These are phyloP conservation scores for Onychostoma macrolepis DNA, from an alignment of 2,113 vertebrate species.

Conservation along the genomic window DNA sequence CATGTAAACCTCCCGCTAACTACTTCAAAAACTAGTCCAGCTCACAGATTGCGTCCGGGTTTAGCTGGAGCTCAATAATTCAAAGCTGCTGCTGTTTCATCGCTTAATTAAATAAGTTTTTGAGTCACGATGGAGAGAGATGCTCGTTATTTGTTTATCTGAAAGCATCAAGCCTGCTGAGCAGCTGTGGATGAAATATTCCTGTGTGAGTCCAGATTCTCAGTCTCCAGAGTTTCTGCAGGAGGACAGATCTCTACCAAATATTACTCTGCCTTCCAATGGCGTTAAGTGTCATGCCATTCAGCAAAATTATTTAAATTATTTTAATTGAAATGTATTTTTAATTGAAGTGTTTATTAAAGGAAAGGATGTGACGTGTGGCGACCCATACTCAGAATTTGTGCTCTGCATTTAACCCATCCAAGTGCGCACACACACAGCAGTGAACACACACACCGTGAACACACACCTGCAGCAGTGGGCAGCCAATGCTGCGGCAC, in stretches of 20 bases:
- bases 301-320: neutral
- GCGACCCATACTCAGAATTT: no score
- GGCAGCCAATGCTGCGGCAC: no score
- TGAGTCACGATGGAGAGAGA: conserved; percentile 6
- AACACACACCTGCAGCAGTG: no score
- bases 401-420: no score
- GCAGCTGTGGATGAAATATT: neutral
- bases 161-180: neutral
- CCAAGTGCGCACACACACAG: no score
- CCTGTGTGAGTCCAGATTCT: neutral
- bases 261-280: neutral
- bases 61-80: conserved; percentile 43
- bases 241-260: neutral
- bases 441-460: no score
- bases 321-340: neutral
- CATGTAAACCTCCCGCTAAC: neutral
- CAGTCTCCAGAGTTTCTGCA: neutral
- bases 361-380: no score
- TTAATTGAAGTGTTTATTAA: neutral
- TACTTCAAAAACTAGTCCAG: neutral
- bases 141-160: conserved; percentile 32
- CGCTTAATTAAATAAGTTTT: conserved; percentile 47
- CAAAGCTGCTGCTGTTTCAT: conserved; percentile 21
- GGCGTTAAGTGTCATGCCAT: neutral
- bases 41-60: conserved; percentile 17